phyloP scores from a whole-genome alignment of 2,797 vertebrate species.

The Alca torda region DNA sequence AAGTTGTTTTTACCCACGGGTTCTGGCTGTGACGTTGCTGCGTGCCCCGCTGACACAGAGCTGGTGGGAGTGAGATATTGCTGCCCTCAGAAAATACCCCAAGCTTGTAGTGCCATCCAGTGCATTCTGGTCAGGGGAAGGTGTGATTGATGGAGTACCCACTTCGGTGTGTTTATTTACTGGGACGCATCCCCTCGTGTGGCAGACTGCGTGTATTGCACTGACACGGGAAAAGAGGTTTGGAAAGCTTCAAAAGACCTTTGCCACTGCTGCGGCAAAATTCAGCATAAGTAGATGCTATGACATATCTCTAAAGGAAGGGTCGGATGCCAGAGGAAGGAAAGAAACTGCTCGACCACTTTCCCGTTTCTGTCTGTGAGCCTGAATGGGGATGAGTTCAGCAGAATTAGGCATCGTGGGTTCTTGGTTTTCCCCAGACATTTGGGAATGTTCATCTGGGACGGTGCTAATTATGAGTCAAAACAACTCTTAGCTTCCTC shows the following conservation, averaged over 20 bases:
- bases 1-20: not conserved
- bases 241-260: not conserved
- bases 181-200: not conserved
- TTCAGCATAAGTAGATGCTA: not conserved
- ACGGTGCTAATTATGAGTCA: not conserved
- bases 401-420: not conserved
- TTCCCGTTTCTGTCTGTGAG: not conserved
- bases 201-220: constrained; percentile 21
- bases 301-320: not conserved
- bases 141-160: not conserved
- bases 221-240: not conserved
- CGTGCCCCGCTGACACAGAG: not conserved
- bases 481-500: not conserved
- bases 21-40: not conserved
- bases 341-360: not conserved
- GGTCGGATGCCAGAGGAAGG: not conserved
- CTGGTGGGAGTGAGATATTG: not conserved
- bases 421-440: not conserved
- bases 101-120: not conserved
- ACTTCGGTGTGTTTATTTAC: not conserved
- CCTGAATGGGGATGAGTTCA: not conserved
- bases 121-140: not conserved
- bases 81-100: not conserved
- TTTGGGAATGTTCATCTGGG: not conserved
- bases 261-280: not conserved